Evolutionary conservation across 2,113 vertebrate species (phyloP).

Genomic region (Eonycteris spelaea): DNA sequence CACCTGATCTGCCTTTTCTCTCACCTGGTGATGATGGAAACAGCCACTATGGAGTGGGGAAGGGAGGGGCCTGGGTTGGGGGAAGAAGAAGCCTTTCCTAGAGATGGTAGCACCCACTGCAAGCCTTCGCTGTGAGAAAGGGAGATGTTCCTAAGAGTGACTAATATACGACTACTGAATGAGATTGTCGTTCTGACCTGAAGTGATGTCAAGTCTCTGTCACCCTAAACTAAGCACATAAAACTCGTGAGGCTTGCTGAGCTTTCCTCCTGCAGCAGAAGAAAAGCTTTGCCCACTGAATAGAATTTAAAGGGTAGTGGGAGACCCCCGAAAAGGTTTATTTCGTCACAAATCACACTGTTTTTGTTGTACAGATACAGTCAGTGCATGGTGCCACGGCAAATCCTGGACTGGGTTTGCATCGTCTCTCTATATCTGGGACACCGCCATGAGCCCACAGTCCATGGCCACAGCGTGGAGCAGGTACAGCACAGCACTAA

Average conservation of each 20-base stretch:
- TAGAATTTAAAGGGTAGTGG: not conserved
- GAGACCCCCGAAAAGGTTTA: not conserved
- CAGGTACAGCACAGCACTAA: accelerated
- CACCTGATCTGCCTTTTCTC: not conserved
- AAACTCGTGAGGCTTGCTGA: not conserved
- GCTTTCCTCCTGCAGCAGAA: not conserved
- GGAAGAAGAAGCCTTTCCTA: not conserved
- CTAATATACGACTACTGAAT: not conserved
- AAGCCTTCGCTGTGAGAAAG: not conserved
- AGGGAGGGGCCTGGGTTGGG: not conserved
- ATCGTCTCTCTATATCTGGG: accelerated
- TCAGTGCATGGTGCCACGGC: accelerated
- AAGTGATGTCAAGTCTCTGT: not conserved
- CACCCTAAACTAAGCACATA: not conserved
- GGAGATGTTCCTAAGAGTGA: not conserved
- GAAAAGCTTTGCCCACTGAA: not conserved
- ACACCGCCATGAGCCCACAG: accelerated
- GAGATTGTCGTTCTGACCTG: not conserved
- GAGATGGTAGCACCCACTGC: not conserved
- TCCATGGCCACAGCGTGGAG: not conserved
- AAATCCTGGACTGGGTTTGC: too few species aligned
- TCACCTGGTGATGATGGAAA: not conserved
- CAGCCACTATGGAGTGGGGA: accelerated
- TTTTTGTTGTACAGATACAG: not conserved
- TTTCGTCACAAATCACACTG: not conserved